These are phyloP conservation scores for Harmothoe impar DNA, from an alignment of 2,888 invertebrate genomes.

Conservation along the genomic window DNA sequence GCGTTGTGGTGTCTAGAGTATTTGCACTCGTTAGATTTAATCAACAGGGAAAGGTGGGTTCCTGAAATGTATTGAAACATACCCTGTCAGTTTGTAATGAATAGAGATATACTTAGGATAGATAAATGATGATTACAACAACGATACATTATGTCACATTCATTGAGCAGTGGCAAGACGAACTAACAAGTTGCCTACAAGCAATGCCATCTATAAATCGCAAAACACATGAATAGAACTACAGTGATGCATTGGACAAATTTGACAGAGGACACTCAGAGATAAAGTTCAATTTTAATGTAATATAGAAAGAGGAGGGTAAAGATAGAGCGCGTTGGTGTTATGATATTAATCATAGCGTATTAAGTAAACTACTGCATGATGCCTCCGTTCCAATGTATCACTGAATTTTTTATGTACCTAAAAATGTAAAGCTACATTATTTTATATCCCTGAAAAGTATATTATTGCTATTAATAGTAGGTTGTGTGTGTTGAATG, in stretches of 20 bases:
- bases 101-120: no score
- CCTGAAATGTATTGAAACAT: no score
- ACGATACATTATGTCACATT: no score
- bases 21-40: no score
- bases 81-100: no score
- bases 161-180: no score
- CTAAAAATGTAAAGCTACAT: constrained; percentile 28
- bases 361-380: constrained; percentile 2
- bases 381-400: constrained; percentile 61
- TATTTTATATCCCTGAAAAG: background rate
- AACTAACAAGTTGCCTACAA: background rate
- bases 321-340: background rate
- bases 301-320: constrained; percentile 27
- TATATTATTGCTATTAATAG: background rate
- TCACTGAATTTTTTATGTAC: constrained; percentile 30
- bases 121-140: no score
- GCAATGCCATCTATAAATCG: background rate
- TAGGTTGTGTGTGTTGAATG: background rate
- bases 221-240: background rate
- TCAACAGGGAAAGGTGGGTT: no score
- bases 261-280: constrained; percentile 10
- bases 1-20: no score
- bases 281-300: background rate
- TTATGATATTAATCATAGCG: background rate
- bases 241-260: constrained; percentile 58